Evolutionary conservation across 2,888 invertebrate species (phyloP).

Genomic region (Dasysyrphus albostriatus): DNA sequence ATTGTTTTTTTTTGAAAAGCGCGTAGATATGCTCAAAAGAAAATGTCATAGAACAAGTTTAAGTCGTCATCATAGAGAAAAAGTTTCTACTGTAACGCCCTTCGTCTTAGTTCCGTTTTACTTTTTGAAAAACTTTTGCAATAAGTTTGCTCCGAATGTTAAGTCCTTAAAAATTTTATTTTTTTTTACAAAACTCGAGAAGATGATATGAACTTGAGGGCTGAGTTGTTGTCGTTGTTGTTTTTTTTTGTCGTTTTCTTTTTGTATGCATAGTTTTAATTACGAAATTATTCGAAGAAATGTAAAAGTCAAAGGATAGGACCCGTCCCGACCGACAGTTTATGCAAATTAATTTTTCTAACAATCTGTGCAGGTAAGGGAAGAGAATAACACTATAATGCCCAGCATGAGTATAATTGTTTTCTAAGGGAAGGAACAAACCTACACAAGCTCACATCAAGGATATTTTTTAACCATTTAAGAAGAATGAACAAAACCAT

Average conservation of each 20-base stretch:
- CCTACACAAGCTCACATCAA: background rate
- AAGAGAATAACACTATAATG: background rate
- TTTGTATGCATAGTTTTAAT: constrained; percentile 25
- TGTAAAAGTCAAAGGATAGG: constrained; percentile 40
- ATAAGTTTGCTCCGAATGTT: constrained; percentile 43
- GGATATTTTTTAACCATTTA: background rate
- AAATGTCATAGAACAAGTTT: constrained; percentile 51
- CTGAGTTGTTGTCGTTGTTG: background rate
- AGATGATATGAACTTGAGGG: constrained; percentile 56
- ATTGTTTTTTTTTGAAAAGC: background rate
- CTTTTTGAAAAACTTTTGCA: constrained; percentile 43
- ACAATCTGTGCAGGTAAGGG: background rate
- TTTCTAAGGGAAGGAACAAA: background rate
- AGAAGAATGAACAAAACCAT: constrained; percentile 1
- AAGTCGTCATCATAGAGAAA: constrained; percentile 48
- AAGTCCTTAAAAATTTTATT: constrained; percentile 20
- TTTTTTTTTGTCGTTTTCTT: background rate
- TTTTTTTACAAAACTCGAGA: constrained; percentile 42
- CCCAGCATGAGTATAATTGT: constrained; percentile 36
- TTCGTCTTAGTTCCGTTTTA: constrained; percentile 19
- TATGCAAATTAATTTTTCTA: constrained; percentile 45
- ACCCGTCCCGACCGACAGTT: background rate
- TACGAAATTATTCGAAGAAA: constrained; percentile 31
- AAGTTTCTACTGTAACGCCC: constrained; percentile 23
- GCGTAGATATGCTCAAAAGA: constrained; percentile 34